Percentiles rank a stretch among this genome's conserved stretches.
Conservation (phyloP, 2,113 vertebrate species). For the Oriolus oriolus region DNA sequence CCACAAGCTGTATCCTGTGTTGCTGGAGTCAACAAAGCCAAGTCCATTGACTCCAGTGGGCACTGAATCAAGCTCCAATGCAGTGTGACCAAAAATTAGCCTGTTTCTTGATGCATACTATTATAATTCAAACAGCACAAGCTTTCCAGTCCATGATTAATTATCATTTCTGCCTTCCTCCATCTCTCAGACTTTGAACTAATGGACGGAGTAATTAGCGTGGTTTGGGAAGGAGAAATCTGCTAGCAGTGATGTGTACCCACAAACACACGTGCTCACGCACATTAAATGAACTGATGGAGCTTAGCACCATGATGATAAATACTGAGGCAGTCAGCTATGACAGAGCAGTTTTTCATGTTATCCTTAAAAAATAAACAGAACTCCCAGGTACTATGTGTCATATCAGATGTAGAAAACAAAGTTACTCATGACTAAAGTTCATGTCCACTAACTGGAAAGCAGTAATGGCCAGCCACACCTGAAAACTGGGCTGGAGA, state of each 20-base stretch:
- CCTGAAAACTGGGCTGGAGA: constrained; percentile 4
- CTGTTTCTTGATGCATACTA: not conserved
- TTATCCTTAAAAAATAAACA: constrained; percentile 6
- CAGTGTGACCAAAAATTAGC: not conserved
- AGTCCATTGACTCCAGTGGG: not conserved
- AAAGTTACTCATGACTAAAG: not conserved
- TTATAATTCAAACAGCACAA: not conserved
- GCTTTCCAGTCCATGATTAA: not conserved
- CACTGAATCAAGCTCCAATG: not conserved
- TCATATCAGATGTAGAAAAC: not conserved
- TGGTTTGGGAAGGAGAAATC: not conserved
- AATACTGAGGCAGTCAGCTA: not conserved
- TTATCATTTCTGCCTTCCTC: not conserved
- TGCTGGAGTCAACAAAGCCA: not conserved
- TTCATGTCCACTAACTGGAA: constrained; percentile 10
- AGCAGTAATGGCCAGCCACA: not conserved
- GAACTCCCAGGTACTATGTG: not conserved
- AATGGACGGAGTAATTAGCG: not conserved
- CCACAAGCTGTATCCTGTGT: not conserved
- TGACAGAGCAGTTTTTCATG: not conserved
- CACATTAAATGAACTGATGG: not conserved
- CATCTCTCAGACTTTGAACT: not conserved
- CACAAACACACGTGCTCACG: not conserved
- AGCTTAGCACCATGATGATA: not conserved
- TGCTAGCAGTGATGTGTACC: not conserved